Percentiles rank a stretch among this genome's conserved stretches.
Conservation (phyloP, 2,888 invertebrate species). For the Mythimna albipuncta region DNA sequence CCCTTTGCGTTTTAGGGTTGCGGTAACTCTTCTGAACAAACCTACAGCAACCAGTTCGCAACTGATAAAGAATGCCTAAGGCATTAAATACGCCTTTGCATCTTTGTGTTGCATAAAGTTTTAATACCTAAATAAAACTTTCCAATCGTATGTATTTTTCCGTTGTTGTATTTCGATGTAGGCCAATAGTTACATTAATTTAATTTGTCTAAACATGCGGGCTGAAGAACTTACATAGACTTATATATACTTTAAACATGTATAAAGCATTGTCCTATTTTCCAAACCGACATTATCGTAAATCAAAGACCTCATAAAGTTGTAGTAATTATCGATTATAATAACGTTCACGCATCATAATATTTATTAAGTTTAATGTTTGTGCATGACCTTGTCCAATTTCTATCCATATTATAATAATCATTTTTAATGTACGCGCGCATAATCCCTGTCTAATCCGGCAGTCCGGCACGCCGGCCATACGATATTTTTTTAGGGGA, state of each 20-base stretch:
- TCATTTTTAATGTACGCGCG: no score
- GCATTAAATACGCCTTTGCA: no score
- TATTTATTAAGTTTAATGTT: conserved; percentile 21
- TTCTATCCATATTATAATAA: not conserved
- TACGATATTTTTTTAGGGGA: no score
- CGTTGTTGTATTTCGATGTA: conserved; percentile 32
- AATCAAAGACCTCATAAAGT: conserved; percentile 36
- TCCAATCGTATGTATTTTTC: conserved; percentile 23
- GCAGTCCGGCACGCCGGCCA: no score
- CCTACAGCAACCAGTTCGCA: no score
- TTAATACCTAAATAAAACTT: not conserved
- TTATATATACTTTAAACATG: not conserved
- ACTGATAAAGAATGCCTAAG: no score
- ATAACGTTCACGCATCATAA: conserved; percentile 22
- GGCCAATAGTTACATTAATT: conserved; percentile 54
- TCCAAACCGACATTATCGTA: conserved; percentile 37
- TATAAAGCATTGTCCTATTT: conserved; percentile 51
- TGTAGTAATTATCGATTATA: conserved; percentile 37
- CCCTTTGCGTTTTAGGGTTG: no score
- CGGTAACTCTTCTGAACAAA: no score
- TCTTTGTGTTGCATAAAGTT: no score
- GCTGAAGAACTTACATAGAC: conserved; percentile 31
- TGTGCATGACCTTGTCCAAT: conserved; percentile 27
- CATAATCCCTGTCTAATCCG: no score
- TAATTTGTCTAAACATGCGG: conserved; percentile 59